Base-by-base conservation (phyloP, 2,797 vertebrate genomes). In the Rhodeus uyekii region DNA sequence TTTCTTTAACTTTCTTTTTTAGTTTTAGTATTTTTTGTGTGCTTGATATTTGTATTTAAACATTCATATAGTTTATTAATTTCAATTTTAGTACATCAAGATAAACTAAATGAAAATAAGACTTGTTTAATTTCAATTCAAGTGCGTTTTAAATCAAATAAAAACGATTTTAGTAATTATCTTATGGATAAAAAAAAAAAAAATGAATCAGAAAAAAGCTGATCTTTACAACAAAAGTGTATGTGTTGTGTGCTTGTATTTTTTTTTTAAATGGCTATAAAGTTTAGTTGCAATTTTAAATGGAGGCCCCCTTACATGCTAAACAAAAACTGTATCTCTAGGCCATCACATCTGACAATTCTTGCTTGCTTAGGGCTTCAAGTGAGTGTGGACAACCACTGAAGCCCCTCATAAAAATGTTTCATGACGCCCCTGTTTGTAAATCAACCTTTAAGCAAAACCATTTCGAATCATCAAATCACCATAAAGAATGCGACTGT, bases 371-470 rank as follows among this genome's bases (percentile, higher is more conserved):
- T 22, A 71, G 42, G 27, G 2, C 18, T 13, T 27, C 68, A 71
- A 22, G 16, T 27, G 13, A 42, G 13, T 68, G 4, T 32, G 68
- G 24, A 48, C 16, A 32, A 46, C 16, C 27, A 34, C 18, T n/a
- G 10, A 72, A 22, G 9, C 18, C 44, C 42, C 8, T 9, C 34
- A 38, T 74, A 58, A 24, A 69, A 55, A 75, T 39, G 19, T 19
- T 29, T 6, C 24, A 61, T 75, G 36, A 27, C 18, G 4, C 2
- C 18, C 8, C 8, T 38, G 29, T 46, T 68, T 60, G 53, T 48
- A 61, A 73, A 63, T 76, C 58, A 76, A 18, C 9, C 13, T 39
- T 61, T 44, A 32, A 76, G 22, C 19, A 6, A 76, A 76, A 76
- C 53, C n/a, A 29, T 29, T 75, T 14, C 39, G 22, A 38, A 74